phyloP scores from a whole-genome alignment of 2,113 vertebrate genomes.

The Urocitellus parryii region DNA sequence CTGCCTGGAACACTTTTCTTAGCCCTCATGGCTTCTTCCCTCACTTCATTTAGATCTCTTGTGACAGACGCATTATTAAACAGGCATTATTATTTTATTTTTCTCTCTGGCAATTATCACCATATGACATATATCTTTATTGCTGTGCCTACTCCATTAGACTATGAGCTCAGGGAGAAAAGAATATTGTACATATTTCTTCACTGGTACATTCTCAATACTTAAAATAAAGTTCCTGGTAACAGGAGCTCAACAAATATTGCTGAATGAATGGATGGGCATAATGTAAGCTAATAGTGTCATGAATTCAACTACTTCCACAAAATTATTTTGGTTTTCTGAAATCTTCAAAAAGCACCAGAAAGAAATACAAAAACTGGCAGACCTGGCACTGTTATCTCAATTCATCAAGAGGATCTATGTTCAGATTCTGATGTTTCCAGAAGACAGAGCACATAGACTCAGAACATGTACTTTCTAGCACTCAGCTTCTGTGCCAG shows the following conservation, averaged over 20 bases:
- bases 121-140: not conserved
- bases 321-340: slow-evolving; percentile 37
- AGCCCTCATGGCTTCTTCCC: not conserved
- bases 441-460: not conserved
- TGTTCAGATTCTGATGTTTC: not conserved
- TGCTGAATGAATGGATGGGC: not conserved
- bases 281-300: not conserved
- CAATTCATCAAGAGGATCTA: not conserved
- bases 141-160: not conserved
- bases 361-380: slow-evolving; percentile 14
- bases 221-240: not conserved
- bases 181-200: not conserved
- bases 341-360: not conserved
- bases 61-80: not conserved
- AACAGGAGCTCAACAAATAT: not conserved
- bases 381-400: not conserved
- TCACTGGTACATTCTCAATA: not conserved
- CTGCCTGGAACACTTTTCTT: not conserved
- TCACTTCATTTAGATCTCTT: not conserved
- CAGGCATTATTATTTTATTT: not conserved
- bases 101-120: not conserved
- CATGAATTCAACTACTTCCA: slow-evolving; percentile 11
- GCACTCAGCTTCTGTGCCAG: not conserved
- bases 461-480: not conserved
- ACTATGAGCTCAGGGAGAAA: not conserved